A percentile compares a stretch with the other conserved stretches of the same genome.
phyloP scores from a whole-genome alignment of 2,113 vertebrate genomes.

The Chloroceryle aenea region DNA sequence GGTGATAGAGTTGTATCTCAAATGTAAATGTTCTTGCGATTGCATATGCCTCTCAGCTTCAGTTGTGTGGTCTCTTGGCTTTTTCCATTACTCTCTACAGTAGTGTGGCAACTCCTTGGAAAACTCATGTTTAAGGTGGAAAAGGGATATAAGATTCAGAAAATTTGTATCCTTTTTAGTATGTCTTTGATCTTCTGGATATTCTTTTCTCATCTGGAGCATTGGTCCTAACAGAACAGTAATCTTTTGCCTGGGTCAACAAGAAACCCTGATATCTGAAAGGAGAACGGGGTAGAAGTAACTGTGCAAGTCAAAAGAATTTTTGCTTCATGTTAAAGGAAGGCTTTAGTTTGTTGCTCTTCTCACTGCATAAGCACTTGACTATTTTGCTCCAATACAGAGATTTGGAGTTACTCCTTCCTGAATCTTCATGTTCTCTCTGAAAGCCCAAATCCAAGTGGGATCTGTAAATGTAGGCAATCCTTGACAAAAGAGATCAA shows the following conservation, averaged over 20 bases:
- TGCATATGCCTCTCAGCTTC: neutral
- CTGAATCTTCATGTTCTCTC: fast-evolving
- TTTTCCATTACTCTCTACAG: neutral
- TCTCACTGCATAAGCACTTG: neutral
- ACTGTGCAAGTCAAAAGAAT: neutral
- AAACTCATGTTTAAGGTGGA: neutral
- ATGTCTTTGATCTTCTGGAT: neutral
- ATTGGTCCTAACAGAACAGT: fast-evolving
- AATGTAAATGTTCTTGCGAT: neutral
- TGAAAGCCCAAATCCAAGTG: neutral
- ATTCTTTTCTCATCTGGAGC: neutral
- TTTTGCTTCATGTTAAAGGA: neutral
- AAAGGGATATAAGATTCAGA: neutral
- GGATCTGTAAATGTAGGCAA: neutral
- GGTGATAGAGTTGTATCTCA: neutral
- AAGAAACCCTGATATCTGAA: neutral
- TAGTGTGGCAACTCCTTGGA: neutral
- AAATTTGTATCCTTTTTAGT: neutral
- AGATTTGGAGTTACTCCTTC: neutral
- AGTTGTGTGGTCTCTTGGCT: neutral
- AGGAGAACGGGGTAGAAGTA: neutral
- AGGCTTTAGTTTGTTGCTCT: neutral
- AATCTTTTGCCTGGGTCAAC: neutral
- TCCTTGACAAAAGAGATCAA: neutral
- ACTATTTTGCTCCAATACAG: neutral